These are phyloP conservation scores for Sebastes trivittatus DNA, from an alignment of 2,797 vertebrate genomes.

Conservation along the genomic window DNA sequence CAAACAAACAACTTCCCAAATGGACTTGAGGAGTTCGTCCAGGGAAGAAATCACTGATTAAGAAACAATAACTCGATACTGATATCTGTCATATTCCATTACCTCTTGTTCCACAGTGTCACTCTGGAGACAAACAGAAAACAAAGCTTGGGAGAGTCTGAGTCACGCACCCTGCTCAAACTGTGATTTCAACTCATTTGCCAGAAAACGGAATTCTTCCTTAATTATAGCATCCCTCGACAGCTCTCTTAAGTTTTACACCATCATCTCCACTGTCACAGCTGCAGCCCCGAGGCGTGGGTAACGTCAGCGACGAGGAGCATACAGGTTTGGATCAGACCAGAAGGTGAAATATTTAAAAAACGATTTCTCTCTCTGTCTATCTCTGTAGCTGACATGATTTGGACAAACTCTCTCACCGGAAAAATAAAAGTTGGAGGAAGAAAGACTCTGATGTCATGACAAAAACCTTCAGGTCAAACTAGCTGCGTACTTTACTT, in stretches of 20 bases:
- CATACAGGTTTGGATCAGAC: background rate
- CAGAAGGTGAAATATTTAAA: conserved; percentile 5
- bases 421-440: background rate
- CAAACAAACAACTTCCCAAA: conserved; percentile 20
- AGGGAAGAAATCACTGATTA: conserved; percentile 1
- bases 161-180: conserved; percentile 22
- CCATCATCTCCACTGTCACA: conserved; percentile 32
- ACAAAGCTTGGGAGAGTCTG: conserved; percentile 15
- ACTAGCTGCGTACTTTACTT: conserved; percentile 17
- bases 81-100: background rate
- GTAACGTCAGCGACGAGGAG: conserved; percentile 31
- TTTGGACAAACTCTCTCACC: background rate
- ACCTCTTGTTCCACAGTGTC: background rate
- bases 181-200: conserved; percentile 36
- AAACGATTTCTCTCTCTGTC: background rate
- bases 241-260: conserved; percentile 55
- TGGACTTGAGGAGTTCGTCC: background rate
- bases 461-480: conserved; percentile 34
- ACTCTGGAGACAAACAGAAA: conserved; percentile 38
- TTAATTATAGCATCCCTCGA: conserved; percentile 66
- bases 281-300: conserved; percentile 35
- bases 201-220: conserved; percentile 61
- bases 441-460: background rate
- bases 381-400: background rate
- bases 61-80: conserved; percentile 1